Base-by-base conservation (phyloP, 2,113 vertebrate genomes). In the Podocnemis expansa region DNA sequence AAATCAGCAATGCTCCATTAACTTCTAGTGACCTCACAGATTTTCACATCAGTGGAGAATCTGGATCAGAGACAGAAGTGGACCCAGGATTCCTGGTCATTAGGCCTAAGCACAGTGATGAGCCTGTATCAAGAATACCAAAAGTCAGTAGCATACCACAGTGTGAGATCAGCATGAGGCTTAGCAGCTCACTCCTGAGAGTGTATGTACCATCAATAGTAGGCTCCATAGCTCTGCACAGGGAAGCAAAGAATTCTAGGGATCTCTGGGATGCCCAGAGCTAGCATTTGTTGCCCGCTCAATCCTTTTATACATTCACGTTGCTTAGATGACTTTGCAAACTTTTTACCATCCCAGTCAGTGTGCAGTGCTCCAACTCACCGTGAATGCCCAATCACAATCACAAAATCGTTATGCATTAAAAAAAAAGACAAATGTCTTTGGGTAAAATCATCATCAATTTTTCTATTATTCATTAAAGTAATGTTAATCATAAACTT, bases 401-500 rank as follows among this genome's bases (percentile, higher is more conserved):
- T 95, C 75, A 97, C 82, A 82, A 96, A 91, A 94, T 92, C 75
- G 80, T 94, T 63, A 75, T 55, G 52, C 0, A 5, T 5, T 25
- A 22, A 24, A 93, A 95, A 79, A 91, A 91, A 87, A 88, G 75
- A 95, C 47, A 97, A 94, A 96, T 94, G 96, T 58, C 88, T 67
- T 94, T 94, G 60, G 89, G 89, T 94, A 96, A 96, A 21, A 97
- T 96, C 91, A 85, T 96, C 88, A 96, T 95, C 96, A 97, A 92
- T 87, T 96, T 90, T 97, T 96, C 96, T 96, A 97, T 96, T 96
- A 97, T 97, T 97, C 96, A 97, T 97, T 97, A 97, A 97, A 97
- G 96, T 97, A 97, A 97, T 90, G 97, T 91, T 97, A 96, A 97
- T 94, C 88, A 51, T 89, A 97, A 97, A 94, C 90, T 96, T 97